Evolutionary conservation across 2,888 invertebrate species (phyloP).

Genomic region (Odontocolon sp.): DNA sequence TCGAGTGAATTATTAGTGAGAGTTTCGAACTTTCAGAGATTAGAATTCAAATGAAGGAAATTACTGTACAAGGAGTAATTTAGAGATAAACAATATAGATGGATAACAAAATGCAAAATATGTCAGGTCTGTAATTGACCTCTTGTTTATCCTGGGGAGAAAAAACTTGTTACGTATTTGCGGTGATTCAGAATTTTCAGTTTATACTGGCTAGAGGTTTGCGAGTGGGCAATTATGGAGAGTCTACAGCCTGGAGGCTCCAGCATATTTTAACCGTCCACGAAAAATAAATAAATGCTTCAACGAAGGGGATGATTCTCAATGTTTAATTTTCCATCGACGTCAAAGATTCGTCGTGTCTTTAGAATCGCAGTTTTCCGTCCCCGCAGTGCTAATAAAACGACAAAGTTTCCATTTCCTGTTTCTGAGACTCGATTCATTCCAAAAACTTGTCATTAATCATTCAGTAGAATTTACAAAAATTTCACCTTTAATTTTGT

Average conservation of each 20-base stretch:
- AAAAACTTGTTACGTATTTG: constrained; percentile 5
- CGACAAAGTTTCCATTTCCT: too few relatives aligned
- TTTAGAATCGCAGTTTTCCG: too few relatives aligned
- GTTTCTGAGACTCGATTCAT: too few relatives aligned
- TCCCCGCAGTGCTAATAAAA: too few relatives aligned
- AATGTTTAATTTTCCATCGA: neutral
- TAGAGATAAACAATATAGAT: neutral
- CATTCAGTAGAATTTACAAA: too few relatives aligned
- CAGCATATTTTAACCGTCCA: neutral
- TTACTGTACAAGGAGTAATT: too few relatives aligned
- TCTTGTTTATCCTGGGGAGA: neutral
- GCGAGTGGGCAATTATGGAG: constrained; percentile 53
- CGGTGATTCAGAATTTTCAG: constrained; percentile 16
- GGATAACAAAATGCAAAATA: neutral
- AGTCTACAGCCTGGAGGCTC: constrained; percentile 44
- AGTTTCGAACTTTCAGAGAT: too few relatives aligned
- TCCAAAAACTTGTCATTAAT: too few relatives aligned
- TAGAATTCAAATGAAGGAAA: neutral
- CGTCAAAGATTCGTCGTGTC: too few relatives aligned
- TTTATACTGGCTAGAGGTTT: constrained; percentile 26
- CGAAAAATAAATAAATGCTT: neutral
- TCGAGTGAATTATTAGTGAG: neutral
- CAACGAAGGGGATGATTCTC: neutral
- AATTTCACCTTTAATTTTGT: too few relatives aligned
- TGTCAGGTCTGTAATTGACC: neutral